Base-by-base conservation (phyloP, 2,888 invertebrate species). In the Yponomeuta evonymella region DNA sequence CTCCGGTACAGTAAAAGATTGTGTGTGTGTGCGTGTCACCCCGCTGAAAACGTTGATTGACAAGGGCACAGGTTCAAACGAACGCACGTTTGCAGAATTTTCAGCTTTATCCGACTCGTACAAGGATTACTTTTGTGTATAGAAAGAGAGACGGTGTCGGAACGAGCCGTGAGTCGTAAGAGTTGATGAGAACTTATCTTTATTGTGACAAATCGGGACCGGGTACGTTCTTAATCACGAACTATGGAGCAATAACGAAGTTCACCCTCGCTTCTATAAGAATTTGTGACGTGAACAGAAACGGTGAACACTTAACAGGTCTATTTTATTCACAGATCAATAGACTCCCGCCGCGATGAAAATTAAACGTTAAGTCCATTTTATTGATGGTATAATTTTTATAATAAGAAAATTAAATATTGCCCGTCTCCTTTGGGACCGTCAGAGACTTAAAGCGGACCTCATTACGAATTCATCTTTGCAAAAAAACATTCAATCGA, bases 121-220 rank as follows among this genome's bases (percentile, higher is more conserved):
- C 15, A 15, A 15, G 51, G 51, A 58, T 58, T 15, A 58, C 4
- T 58, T 58, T 15, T 15, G 51, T 15, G 12, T 15, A 8, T 5
- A 15, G 51, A 58, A 12, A 58, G 51, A 51, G 51, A 58, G 51
- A 12, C 51, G 12, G 51, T 58, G 12, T 58, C 4, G 15, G 51
- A 58, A 58, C 51, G 51, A 58, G 51, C 51, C 51, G 51, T 58
- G 51, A 58, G 51, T 58, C 51, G 51, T 58, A 58, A 58, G 51
- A 58, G 51, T 72, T 72, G 73, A 73, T 73, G 73, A 63, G 67
- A 71, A 70, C 72, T 72, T 73, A 73, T 73, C 73, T 73, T 67
- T 72, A 72, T 73, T 71, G 73, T 72, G 73, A 71, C 73, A 72
- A 64, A n/a, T 29, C 64, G 69, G 72, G 43, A 58, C 69, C 15